Conservation (phyloP, 2,797 vertebrate species). For the Clangula hyemalis region DNA sequence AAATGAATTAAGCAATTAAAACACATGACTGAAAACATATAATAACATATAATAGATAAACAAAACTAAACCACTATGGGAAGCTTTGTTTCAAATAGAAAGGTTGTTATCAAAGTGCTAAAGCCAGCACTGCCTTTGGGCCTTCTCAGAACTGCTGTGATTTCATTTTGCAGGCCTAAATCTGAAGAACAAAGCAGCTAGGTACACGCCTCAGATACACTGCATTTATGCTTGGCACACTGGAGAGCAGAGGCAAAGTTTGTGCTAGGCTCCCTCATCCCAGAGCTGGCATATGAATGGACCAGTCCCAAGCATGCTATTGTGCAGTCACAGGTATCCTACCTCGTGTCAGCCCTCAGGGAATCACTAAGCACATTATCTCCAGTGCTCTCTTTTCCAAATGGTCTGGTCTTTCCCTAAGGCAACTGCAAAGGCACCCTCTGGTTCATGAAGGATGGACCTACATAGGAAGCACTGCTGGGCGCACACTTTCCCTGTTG, state of each 20-base stretch:
- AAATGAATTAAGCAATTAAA: background rate
- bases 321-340: background rate
- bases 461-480: accelerated
- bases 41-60: background rate
- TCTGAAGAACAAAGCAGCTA: background rate
- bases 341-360: accelerated
- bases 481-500: background rate
- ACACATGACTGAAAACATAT: background rate
- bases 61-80: background rate
- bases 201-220: accelerated
- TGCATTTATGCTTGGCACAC: accelerated
- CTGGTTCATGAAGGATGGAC: background rate
- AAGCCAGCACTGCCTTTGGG: background rate
- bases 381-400: accelerated
- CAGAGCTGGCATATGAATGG: accelerated
- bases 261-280: accelerated
- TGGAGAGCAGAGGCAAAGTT: background rate
- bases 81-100: background rate
- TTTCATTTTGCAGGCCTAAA: background rate
- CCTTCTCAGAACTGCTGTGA: background rate
- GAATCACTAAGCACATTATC: accelerated
- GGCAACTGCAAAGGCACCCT: background rate
- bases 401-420: background rate
- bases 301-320: background rate
- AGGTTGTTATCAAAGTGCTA: background rate